These are phyloP conservation scores for Callaeas wilsoni DNA, from an alignment of 2,113 vertebrate species.

Conservation along the genomic window DNA sequence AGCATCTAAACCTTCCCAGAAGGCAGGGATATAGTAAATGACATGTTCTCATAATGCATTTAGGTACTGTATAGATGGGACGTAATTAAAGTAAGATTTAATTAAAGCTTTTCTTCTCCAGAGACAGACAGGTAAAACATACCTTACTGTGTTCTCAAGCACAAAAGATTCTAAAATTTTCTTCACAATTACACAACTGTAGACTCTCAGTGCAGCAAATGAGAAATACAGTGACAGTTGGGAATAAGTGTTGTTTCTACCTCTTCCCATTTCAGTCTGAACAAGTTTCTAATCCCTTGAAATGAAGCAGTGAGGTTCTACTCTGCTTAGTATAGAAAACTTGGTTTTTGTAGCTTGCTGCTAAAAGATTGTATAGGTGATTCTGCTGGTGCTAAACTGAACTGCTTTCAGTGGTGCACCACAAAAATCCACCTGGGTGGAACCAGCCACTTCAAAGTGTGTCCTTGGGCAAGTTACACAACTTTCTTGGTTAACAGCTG, in stretches of 20 bases:
- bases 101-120: conserved; percentile 63
- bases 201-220: neutral
- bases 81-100: conserved; percentile 59
- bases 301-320: neutral
- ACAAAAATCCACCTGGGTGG: conserved; percentile 9
- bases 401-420: neutral
- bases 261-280: neutral
- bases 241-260: neutral
- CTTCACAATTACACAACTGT: neutral
- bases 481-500: neutral
- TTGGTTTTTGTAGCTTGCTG: neutral
- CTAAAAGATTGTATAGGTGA: neutral
- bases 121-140: conserved; percentile 54
- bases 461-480: neutral
- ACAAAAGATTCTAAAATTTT: conserved; percentile 49
- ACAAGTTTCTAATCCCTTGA: neutral
- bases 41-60: conserved; percentile 42
- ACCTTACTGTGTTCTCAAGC: neutral
- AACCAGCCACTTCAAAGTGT: conserved; percentile 28
- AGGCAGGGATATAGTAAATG: conserved; percentile 50
- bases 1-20: conserved; percentile 31
- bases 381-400: neutral
- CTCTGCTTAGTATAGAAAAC: neutral
- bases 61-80: neutral
- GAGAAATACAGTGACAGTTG: neutral